Percentiles rank a stretch among this genome's conserved stretches.
These are phyloP conservation scores for Centrocercus urophasianus DNA, from an alignment of 2,113 vertebrate species.

Conservation along the genomic window DNA sequence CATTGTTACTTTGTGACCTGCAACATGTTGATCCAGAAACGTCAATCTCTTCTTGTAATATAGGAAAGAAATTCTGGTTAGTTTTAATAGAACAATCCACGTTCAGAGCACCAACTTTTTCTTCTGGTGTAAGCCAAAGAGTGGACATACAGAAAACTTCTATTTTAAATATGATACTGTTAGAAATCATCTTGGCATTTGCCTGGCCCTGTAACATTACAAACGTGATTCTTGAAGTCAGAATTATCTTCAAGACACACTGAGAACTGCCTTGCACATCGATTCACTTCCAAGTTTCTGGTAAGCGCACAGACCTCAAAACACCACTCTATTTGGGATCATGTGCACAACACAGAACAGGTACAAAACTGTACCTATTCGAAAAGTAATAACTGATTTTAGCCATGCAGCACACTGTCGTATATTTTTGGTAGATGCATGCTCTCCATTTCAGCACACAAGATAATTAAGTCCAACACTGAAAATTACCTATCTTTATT, in stretches of 20 bases:
- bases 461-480: fast-evolving
- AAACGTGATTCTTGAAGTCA: not conserved
- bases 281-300: not conserved
- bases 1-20: not conserved
- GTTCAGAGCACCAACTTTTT: not conserved
- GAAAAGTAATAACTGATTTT: not conserved
- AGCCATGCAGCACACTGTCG: not conserved
- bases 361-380: not conserved
- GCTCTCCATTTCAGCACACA: not conserved
- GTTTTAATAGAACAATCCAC: not conserved
- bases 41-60: not conserved
- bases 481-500: not conserved
- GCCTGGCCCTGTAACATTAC: not conserved
- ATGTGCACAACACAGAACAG: not conserved
- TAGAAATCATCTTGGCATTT: not conserved
- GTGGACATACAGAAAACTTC: fast-evolving
- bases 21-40: not conserved
- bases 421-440: not conserved
- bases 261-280: not conserved
- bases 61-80: not conserved
- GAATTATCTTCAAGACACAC: not conserved
- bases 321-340: not conserved
- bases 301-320: not conserved
- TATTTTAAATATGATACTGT: not conserved
- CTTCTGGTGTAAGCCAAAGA: not conserved